phyloP scores from a whole-genome alignment of 2,888 invertebrate genomes.

The Phyllotreta cruciferae region DNA sequence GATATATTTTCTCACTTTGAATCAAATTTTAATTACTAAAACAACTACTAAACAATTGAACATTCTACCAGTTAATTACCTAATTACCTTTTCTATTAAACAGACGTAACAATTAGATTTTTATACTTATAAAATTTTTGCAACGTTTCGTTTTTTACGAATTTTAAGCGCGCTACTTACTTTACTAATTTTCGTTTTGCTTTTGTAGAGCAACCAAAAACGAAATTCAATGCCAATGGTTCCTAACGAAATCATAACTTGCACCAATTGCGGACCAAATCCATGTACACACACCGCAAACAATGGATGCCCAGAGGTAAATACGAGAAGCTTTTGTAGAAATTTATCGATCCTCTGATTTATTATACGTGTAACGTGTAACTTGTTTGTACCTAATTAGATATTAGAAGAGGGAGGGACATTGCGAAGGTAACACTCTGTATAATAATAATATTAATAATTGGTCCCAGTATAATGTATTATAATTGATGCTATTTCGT shows the following conservation, averaged over 20 bases:
- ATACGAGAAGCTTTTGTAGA: conserved; percentile 7
- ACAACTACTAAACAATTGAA: too few species aligned
- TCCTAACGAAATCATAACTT: conserved; percentile 81
- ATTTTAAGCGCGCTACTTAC: conserved; percentile 1
- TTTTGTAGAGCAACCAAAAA: conserved; percentile 80
- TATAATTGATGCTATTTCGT: conserved; percentile 2
- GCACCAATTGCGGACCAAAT: conserved; percentile 82
- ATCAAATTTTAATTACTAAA: too few species aligned
- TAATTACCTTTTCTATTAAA: too few species aligned
- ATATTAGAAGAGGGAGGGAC: not conserved
- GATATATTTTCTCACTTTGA: too few species aligned
- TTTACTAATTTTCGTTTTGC: conserved; percentile 39
- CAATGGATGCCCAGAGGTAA: conserved; percentile 85
- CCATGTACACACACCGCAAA: conserved; percentile 89
- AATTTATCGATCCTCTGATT: not conserved
- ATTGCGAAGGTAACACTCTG: not conserved
- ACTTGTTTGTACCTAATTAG: not conserved
- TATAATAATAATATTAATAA: not conserved
- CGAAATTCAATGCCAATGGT: conserved; percentile 79
- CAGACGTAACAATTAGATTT: too few species aligned
- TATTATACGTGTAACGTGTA: not conserved
- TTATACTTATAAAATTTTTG: not conserved
- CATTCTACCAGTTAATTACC: too few species aligned
- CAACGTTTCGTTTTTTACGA: not conserved
- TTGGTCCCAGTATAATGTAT: too few species aligned